Percentiles rank a stretch among this genome's conserved stretches.
Conservation (phyloP, 1,140 invertebrate species). For the Hyles vespertilio region DNA sequence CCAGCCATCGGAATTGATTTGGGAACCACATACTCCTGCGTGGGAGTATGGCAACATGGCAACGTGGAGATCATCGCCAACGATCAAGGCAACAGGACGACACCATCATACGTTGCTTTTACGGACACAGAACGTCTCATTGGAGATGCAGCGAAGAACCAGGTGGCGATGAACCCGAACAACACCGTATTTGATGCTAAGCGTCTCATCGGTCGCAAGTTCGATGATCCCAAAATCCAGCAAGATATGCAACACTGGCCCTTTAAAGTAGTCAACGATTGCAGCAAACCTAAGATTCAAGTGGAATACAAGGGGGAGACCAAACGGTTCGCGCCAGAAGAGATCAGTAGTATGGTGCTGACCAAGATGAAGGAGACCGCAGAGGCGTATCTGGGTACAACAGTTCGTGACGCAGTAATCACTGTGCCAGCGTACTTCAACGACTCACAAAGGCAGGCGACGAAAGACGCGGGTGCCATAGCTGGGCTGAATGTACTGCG, state of each 20-base stretch:
- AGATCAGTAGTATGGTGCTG: slow-evolving; percentile 81
- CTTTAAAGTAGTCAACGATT: slow-evolving; percentile 80
- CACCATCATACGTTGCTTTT: slow-evolving; percentile 93
- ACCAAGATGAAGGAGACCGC: slow-evolving; percentile 79
- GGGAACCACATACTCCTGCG: slow-evolving; percentile 87
- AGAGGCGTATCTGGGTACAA: slow-evolving; percentile 83
- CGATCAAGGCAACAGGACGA: slow-evolving; percentile 94
- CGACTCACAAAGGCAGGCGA: slow-evolving; percentile 76
- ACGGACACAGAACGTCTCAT: slow-evolving; percentile 91
- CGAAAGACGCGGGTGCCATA: slow-evolving; percentile 84
- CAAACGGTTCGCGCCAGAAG: slow-evolving; percentile 84
- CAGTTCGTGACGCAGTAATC: slow-evolving; percentile 80
- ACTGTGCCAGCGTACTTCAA: slow-evolving; percentile 58
- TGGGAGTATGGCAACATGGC: slow-evolving; percentile 87
- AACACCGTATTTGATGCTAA: slow-evolving; percentile 85
- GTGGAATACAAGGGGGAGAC: slow-evolving; percentile 81
- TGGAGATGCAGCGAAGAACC: slow-evolving; percentile 87
- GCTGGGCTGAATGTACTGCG: slow-evolving; percentile 82
- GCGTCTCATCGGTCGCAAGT: slow-evolving; percentile 80
- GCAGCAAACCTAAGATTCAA: slow-evolving; percentile 79
- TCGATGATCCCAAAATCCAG: slow-evolving; percentile 82
- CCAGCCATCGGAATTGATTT: slow-evolving; percentile 84
- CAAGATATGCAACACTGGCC: slow-evolving; percentile 82
- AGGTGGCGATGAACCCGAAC: slow-evolving; percentile 81
- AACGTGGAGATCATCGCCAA: slow-evolving; percentile 96